Base-by-base conservation (phyloP, 64 coral and sea anemone genomes). In the Montipora capricornis region DNA sequence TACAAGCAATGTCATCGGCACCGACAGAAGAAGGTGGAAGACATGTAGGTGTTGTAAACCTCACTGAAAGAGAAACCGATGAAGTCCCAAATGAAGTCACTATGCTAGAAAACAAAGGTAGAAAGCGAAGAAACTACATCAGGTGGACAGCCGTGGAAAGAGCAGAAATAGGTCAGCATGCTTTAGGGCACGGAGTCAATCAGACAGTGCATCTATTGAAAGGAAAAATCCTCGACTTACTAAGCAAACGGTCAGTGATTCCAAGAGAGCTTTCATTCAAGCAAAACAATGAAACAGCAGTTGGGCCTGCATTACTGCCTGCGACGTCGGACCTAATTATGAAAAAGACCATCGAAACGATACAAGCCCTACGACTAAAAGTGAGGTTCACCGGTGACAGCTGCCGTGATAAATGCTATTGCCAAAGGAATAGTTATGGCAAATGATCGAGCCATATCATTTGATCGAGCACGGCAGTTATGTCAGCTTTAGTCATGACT, bases 131-230 rank as follows among this genome's bases (percentile, higher is more conserved):
- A 55, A 55, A 87, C 47, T 87, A 93, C 82, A 78, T 77, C 80
- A 93, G 87, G 81, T 86, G 81, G 73, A 47, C 47, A 93, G 80
- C 82, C 53, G 59, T 87, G 73, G 81, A 93, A 93, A 93, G 91
- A 79, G 55, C 82, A 55, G 91, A 93, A 86, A 93, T 93, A 60
- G 91, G 82, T 66, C 81, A 70, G 24, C 61, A 53, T 93, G 91
- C 81, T 87, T 13, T 29, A 86, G 52, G 71, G 91, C 24, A 93
- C 62, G 91, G 91, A 84, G 46, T 77, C 49, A 52, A 58, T 76
- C 61, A 75, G 58, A 67, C 68, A 61, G 90, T 82, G 47, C 76
- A 20, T 69, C 78, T 70, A 8, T 91, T 81, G 20, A 67, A 91
- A 82, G n/a, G 70, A 44, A 75, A 89, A 62, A 89, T 78, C 73